A percentile compares a stretch with the other conserved stretches of the same genome.
Conservation (phyloP, 2,888 invertebrate species). For the Netelia virgata region DNA sequence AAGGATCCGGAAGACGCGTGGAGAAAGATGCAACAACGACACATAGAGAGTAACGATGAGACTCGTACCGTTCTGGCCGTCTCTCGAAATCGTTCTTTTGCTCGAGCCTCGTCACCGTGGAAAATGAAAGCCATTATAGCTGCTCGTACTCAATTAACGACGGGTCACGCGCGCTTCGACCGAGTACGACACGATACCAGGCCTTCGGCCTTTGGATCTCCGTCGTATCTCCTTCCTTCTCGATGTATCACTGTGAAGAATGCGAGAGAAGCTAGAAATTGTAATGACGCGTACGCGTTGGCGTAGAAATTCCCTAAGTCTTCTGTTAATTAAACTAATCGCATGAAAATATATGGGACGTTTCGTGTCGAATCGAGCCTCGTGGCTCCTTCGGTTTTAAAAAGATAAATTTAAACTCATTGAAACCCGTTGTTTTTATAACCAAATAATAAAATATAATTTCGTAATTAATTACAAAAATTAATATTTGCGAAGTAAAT, state of each 20-base stretch:
- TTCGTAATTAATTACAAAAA: too few relatives aligned
- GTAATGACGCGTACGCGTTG: conserved; percentile 45
- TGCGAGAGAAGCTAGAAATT: conserved; percentile 33
- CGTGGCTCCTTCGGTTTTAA: neutral
- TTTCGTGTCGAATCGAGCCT: neutral
- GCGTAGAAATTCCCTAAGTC: conserved; percentile 42
- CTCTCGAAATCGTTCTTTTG: conserved; percentile 51
- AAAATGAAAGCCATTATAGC: conserved; percentile 73
- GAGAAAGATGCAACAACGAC: neutral
- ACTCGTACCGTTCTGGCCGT: conserved; percentile 7
- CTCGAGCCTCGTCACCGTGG: conserved; percentile 69
- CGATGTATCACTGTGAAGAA: conserved; percentile 44
- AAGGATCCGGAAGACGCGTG: neutral
- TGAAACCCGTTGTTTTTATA: too few relatives aligned
- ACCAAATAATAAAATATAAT: too few relatives aligned
- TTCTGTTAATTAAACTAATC: conserved; percentile 12
- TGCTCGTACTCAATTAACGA: conserved; percentile 58
- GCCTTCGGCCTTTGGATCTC: conserved; percentile 60
- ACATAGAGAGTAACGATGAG: conserved; percentile 28
- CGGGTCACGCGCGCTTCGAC: conserved; percentile 44
- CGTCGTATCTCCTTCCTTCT: conserved; percentile 6
- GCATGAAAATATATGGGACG: conserved; percentile 26
- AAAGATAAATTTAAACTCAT: neutral
- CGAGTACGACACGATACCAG: conserved; percentile 69
- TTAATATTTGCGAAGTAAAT: neutral